Percentiles rank a stretch among this genome's conserved stretches.
Conservation (phyloP, 2,888 invertebrate genomes). For the Drosophila sordidapex region DNA sequence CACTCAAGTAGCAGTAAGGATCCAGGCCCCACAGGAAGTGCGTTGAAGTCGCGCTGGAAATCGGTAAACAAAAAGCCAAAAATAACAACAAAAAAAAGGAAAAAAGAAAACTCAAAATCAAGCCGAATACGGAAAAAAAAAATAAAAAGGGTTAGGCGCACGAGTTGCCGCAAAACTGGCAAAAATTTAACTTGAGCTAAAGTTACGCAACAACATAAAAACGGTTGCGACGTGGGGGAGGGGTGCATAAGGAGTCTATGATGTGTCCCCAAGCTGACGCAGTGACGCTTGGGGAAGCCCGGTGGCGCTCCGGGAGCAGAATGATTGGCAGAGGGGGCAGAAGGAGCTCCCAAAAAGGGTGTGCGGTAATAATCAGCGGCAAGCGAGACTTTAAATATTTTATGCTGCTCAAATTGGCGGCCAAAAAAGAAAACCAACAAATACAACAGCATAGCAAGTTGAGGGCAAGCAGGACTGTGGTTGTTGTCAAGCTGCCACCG, state of each 20-base stretch:
- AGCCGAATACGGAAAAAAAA: conserved; percentile 3
- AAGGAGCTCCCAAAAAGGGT: conserved; percentile 24
- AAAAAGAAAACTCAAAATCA: conserved; percentile 9
- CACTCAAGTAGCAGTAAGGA: conserved; percentile 31
- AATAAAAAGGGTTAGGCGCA: conserved; percentile 58
- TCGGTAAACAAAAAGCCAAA: conserved; percentile 44
- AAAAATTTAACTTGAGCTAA: conserved; percentile 58
- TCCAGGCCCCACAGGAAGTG: conserved; percentile 60
- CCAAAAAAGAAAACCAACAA: conserved; percentile 47
- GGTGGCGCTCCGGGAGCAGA: conserved; percentile 10
- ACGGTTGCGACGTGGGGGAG: not conserved
- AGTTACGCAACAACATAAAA: conserved; percentile 35
- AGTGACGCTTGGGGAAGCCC: conserved; percentile 50
- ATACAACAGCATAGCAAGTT: conserved; percentile 17
- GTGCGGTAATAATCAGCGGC: conserved; percentile 74
- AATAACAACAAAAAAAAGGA: conserved; percentile 9
- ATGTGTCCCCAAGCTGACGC: conserved; percentile 63
- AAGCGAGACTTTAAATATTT: conserved; percentile 80
- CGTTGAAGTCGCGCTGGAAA: conserved; percentile 65
- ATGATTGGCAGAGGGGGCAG: not conserved
- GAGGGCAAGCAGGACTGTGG: conserved; percentile 26
- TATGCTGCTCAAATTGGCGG: conserved; percentile 73
- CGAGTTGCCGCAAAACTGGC: conserved; percentile 55
- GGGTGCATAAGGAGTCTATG: conserved; percentile 9
- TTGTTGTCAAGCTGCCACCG: conserved; percentile 51